Base-by-base conservation (phyloP, 2,888 invertebrate genomes). In the Acronicta alni region DNA sequence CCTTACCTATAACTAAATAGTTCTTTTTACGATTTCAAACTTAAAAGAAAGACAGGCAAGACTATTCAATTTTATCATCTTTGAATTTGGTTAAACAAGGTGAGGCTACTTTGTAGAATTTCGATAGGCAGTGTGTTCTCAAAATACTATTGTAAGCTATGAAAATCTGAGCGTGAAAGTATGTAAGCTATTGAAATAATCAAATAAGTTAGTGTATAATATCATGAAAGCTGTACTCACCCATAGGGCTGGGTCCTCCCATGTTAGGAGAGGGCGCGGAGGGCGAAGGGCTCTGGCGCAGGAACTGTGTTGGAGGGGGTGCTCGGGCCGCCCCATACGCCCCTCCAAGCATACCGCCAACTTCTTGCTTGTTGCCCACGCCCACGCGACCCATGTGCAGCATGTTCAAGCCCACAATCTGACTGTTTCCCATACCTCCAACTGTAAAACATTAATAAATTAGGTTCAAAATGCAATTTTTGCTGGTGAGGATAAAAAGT, bases 221-320 rank as follows among this genome's bases (percentile, higher is more conserved):
- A 30, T 30, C 30, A 12, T 30, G 4, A 12, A n/a, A 7, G 35
- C n/a, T n/a, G 35, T 35, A 80, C 85, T 80, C 38, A 92, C 91
- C 91, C 91, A 94, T 93, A 32, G 95, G 95, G 58, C 94, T 93
- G 0, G 95, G 95, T 0, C 95, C 95, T 5, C 92, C 95, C 89
- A 96, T 94, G 42, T 95, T 95, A 30, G 96, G 97, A 43, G 96
- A 96, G 9, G 96, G 96, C 0, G 96, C 97, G 0, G 97, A 96
- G 0, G 97, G 97, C 15, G 97, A 96, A 0, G 97, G 97, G 80
- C 97, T 97, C 84, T 97, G 97, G 0, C 97, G 94, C 73, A 97
- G 93, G 89, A 97, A 98, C 84, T 97, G 97, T 71, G 95, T 95
- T 4, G 97, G 97, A 0, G 96, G 96, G 0, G 96, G 96, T 41